A percentile compares a stretch with the other conserved stretches of the same genome.
phyloP scores from a whole-genome alignment of 2,888 invertebrate species.

The Notodonta dromedarius region DNA sequence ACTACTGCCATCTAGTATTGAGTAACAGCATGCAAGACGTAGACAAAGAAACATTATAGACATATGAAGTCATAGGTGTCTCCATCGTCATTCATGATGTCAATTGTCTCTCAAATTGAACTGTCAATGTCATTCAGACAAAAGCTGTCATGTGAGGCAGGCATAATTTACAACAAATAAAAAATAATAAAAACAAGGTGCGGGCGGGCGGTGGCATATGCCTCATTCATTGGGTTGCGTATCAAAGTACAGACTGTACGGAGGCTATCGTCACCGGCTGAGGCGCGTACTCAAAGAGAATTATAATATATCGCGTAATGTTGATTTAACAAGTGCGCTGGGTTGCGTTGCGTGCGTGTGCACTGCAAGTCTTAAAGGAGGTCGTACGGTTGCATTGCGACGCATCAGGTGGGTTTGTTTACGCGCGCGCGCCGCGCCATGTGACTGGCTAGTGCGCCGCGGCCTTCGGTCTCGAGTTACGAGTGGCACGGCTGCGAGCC shows the following conservation, averaged over 20 bases:
- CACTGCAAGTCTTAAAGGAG: neutral
- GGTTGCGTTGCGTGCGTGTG: neutral
- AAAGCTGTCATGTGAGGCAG: neutral
- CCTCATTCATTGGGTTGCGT: neutral
- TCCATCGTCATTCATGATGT: too few relatives aligned
- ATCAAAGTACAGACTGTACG: neutral
- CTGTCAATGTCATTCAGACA: slow-evolving; percentile 26
- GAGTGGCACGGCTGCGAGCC: slow-evolving; percentile 10
- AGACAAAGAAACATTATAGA: too few relatives aligned
- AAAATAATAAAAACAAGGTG: slow-evolving; percentile 50
- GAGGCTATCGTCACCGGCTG: slow-evolving; percentile 1
- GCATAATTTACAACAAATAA: neutral
- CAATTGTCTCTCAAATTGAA: too few relatives aligned
- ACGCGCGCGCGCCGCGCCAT: slow-evolving; percentile 49
- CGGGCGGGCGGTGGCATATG: slow-evolving; percentile 29
- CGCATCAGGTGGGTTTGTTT: slow-evolving; percentile 64
- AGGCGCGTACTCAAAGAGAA: slow-evolving; percentile 11
- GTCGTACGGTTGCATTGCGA: slow-evolving; percentile 16
- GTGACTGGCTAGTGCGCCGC: slow-evolving; percentile 53
- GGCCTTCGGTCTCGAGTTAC: slow-evolving; percentile 31
- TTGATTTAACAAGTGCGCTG: slow-evolving; percentile 22
- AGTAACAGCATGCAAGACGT: too few relatives aligned
- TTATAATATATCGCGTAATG: slow-evolving; percentile 15
- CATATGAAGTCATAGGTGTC: too few relatives aligned
- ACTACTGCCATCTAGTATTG: too few relatives aligned